Evolutionary conservation across 1,140 invertebrate species (phyloP).

Genomic region (Diachasmimorpha longicaudata): DNA sequence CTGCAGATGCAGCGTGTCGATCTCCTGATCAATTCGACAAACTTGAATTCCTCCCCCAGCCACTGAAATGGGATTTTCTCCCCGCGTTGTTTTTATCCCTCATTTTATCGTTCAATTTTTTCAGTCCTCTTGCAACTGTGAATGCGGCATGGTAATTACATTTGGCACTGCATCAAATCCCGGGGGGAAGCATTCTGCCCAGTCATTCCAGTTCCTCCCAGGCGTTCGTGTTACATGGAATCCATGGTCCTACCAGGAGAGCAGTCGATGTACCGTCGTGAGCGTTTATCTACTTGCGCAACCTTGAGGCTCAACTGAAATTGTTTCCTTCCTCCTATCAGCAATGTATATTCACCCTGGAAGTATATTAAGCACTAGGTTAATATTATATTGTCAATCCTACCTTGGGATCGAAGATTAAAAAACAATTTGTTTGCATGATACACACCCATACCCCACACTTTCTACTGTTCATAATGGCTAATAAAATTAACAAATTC

Average conservation of each 20-base stretch:
- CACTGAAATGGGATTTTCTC: too few species aligned
- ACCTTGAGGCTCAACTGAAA: constrained; percentile 2
- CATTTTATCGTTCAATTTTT: too few species aligned
- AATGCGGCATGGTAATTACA: too few species aligned
- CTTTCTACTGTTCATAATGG: not conserved
- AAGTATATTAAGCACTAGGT: not conserved
- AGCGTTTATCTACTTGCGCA: not conserved
- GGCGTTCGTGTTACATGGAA: not conserved
- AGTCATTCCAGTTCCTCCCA: not conserved
- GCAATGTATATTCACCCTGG: not conserved
- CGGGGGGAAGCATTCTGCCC: too few species aligned
- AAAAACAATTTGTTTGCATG: not conserved
- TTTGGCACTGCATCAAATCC: too few species aligned
- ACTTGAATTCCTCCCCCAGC: too few species aligned
- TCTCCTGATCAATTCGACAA: too few species aligned
- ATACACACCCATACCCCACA: not conserved
- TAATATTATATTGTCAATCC: not conserved
- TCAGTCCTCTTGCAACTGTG: too few species aligned
- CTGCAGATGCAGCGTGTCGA: too few species aligned
- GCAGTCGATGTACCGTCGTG: not conserved
- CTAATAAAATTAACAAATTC: not conserved
- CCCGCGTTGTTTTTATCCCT: too few species aligned
- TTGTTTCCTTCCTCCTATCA: not conserved
- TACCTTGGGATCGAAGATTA: not conserved
- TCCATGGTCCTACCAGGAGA: not conserved